Evolutionary conservation across 1,140 invertebrate genomes (phyloP).

Genomic region (Bombus ignitus): DNA sequence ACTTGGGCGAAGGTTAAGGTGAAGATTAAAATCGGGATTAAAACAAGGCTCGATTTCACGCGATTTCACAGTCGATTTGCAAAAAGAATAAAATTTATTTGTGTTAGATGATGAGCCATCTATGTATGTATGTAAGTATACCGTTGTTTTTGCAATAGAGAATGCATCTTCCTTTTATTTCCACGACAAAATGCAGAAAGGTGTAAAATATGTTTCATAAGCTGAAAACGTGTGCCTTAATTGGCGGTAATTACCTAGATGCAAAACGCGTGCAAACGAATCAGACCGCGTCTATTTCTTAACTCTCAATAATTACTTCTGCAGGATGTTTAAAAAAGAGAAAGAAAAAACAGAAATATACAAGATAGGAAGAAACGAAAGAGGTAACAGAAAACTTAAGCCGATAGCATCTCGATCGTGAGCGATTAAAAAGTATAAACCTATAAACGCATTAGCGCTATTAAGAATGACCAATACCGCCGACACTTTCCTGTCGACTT

Average conservation of each 20-base stretch:
- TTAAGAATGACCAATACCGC: conserved; percentile 29
- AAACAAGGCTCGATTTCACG: no score
- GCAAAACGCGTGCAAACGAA: conserved; percentile 31
- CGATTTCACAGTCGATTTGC: no score
- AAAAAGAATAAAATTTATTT: no score
- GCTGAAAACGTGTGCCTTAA: conserved; percentile 27
- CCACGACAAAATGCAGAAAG: not conserved
- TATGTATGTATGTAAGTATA: no score
- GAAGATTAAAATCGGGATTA: no score
- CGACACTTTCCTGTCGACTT: conserved; percentile 64
- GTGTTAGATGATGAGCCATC: no score
- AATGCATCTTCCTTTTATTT: not conserved
- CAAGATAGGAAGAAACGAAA: not conserved
- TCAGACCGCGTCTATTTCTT: conserved; percentile 49
- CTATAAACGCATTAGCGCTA: conserved; percentile 12
- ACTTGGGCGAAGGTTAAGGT: no score
- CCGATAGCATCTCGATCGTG: conserved; percentile 23
- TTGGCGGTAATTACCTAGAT: conserved; percentile 36
- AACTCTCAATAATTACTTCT: conserved; percentile 44
- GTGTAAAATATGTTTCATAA: conserved; percentile 14
- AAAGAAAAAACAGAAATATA: not conserved
- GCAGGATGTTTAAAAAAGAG: conserved; percentile 22
- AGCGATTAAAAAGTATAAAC: conserved; percentile 20
- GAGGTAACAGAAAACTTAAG: not conserved
- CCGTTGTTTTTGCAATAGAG: no score